Evolutionary conservation across 2,113 vertebrate genomes (phyloP).

Genomic region (Colaptes auratus): DNA sequence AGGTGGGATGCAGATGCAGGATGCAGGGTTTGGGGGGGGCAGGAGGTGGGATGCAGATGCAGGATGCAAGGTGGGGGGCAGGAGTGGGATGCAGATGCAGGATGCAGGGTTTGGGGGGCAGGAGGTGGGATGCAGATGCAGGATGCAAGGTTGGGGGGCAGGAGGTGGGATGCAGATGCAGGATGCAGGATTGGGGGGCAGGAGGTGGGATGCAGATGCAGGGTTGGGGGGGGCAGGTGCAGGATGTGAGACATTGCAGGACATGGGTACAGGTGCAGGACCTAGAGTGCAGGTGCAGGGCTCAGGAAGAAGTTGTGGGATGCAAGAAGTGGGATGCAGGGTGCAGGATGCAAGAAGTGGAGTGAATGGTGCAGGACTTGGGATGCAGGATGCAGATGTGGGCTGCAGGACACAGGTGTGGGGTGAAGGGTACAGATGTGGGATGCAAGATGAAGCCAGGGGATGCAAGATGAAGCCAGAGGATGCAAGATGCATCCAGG

Average conservation of each 20-base stretch:
- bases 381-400: background rate
- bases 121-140: rapidly evolving
- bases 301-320: background rate
- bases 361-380: background rate
- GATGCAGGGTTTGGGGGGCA: background rate
- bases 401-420: background rate
- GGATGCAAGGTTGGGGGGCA: too few species aligned
- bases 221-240: background rate
- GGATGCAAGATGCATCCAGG: background rate
- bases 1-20: too few species aligned
- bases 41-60: too few species aligned
- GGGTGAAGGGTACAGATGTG: background rate
- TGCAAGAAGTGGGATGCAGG: background rate
- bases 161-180: background rate
- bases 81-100: background rate
- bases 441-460: background rate
- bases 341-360: background rate
- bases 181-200: background rate
- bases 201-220: background rate
- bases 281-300: background rate
- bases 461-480: too few species aligned
- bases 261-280: too few species aligned
- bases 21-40: background rate
- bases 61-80: too few species aligned
- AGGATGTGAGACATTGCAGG: background rate